A percentile compares a stretch with the other conserved stretches of the same genome.
Conservation (phyloP, 2,113 vertebrate genomes). For the Oceanodroma tethys region DNA sequence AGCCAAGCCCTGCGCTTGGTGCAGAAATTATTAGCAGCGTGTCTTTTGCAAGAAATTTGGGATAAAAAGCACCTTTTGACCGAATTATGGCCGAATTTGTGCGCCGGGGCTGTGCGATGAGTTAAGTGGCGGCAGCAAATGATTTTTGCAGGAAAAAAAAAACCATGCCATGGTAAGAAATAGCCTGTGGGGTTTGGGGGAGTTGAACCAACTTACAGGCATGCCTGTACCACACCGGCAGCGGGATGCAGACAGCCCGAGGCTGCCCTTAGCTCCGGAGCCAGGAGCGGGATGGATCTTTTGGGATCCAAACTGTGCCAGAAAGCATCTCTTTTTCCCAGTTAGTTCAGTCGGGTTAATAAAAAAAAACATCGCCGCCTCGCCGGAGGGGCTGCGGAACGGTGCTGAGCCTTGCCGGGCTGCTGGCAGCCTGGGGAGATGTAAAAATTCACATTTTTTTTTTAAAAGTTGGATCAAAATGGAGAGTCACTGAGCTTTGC, state of each 20-base stretch:
- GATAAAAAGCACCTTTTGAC: background rate
- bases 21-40: background rate
- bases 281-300: background rate
- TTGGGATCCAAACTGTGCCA: background rate
- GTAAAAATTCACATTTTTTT: background rate
- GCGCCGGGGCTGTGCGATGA: fast-evolving
- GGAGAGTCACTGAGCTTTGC: background rate
- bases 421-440: background rate
- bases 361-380: background rate
- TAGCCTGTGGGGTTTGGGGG: background rate
- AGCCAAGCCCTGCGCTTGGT: background rate
- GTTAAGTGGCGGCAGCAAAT: fast-evolving
- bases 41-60: background rate
- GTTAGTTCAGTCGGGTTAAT: background rate
- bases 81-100: fast-evolving
- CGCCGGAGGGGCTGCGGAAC: fast-evolving
- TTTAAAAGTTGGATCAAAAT: background rate
- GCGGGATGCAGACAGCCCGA: background rate
- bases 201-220: background rate
- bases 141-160: background rate
- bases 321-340: background rate
- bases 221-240: background rate
- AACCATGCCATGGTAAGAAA: fast-evolving
- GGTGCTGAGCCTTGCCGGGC: background rate
- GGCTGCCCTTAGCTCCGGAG: background rate